These are phyloP conservation scores for Botrylloides violaceus DNA, from an alignment of 23 tunicate genomes.

Conservation along the genomic window DNA sequence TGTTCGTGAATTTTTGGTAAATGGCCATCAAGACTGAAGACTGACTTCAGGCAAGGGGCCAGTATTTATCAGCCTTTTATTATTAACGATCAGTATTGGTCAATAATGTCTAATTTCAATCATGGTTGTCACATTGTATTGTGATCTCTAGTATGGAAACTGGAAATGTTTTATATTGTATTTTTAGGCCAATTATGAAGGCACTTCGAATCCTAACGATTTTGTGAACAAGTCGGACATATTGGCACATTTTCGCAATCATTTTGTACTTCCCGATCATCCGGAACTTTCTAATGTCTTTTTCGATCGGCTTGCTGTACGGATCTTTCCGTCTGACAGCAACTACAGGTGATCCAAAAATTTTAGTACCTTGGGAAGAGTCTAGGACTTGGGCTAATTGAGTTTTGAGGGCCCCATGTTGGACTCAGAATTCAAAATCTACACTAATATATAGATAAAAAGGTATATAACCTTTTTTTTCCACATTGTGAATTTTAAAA, in stretches of 20 bases:
- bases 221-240: slow-evolving; percentile 27
- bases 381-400: background rate
- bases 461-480: too few species aligned
- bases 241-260: slow-evolving; percentile 24
- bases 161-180: background rate
- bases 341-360: slow-evolving; percentile 37
- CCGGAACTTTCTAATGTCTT: slow-evolving; percentile 28
- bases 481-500: too few species aligned
- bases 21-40: too few species aligned
- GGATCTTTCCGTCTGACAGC: slow-evolving; percentile 28
- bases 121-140: too few species aligned
- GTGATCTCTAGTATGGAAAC: too few species aligned
- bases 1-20: too few species aligned
- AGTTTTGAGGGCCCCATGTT: background rate
- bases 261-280: slow-evolving; percentile 25
- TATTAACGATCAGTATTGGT: background rate
- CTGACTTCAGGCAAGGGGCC: too few species aligned
- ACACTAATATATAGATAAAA: too few species aligned
- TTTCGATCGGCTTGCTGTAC: slow-evolving; percentile 21
- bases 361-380: background rate
- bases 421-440: too few species aligned
- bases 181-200: slow-evolving; percentile 23
- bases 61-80: background rate
- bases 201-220: slow-evolving; percentile 19
- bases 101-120: background rate